Percentiles rank a stretch among this genome's conserved stretches.
Conservation (phyloP, 35 echinoderm and acorn worm genomes). For the Apostichopus californicus region DNA sequence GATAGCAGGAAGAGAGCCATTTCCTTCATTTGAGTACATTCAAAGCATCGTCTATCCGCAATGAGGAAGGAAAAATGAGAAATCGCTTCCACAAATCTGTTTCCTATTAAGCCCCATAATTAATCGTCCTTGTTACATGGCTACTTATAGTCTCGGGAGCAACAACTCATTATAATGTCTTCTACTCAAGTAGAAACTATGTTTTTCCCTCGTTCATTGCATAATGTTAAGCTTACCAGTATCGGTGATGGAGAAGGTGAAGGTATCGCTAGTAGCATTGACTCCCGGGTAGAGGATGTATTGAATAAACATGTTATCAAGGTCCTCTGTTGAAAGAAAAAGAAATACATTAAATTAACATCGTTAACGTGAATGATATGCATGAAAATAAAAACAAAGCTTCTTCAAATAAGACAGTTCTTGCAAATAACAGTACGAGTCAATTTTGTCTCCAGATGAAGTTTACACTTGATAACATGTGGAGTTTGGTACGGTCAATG, state of each 20-base stretch:
- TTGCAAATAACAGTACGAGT: no score
- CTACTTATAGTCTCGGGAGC: not conserved
- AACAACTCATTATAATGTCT: not conserved
- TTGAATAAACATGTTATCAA: constrained; percentile 85
- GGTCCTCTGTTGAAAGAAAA: constrained; percentile 60
- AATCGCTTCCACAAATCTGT: not conserved
- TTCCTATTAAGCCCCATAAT: constrained; percentile 11
- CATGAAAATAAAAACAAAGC: no score
- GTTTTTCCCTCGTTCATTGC: no score
- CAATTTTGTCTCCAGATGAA: no score
- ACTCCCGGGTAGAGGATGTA: constrained; percentile 69
- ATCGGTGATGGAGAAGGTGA: constrained; percentile 74
- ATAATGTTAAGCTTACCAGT: constrained; percentile 55
- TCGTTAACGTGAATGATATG: no score
- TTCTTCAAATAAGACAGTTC: no score
- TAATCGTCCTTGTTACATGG: not conserved
- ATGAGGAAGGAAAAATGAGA: not conserved
- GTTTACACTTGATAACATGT: no score
- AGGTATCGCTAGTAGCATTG: constrained; percentile 84
- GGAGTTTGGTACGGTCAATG: no score
- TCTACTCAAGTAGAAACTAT: not conserved
- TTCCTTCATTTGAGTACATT: constrained; percentile 8
- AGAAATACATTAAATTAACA: not conserved
- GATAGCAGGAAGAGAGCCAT: constrained; percentile 4
- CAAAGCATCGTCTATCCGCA: not conserved